Conservation (phyloP, 1,140 invertebrate genomes). For the Nomia melanderi region DNA sequence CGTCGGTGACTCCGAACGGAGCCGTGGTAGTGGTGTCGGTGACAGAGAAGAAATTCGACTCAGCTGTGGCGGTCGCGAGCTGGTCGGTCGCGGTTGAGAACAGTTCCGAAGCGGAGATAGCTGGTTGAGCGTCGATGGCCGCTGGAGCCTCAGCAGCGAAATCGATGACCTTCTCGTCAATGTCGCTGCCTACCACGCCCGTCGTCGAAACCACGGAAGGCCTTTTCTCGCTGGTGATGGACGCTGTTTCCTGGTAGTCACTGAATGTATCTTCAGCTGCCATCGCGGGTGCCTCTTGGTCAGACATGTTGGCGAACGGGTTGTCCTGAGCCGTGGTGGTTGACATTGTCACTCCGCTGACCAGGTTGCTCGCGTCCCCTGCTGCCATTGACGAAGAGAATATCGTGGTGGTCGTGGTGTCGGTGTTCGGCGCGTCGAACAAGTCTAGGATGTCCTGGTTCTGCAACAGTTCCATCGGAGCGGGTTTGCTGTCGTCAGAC, state of each 20-base stretch:
- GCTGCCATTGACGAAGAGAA: conserved; percentile 69
- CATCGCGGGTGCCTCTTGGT: conserved; percentile 27
- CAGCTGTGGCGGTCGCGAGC: conserved; percentile 48
- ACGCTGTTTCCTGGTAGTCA: conserved; percentile 52
- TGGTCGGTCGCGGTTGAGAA: conserved; percentile 63
- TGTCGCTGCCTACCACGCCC: conserved; percentile 25
- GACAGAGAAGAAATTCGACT: conserved; percentile 59
- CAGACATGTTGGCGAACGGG: conserved; percentile 64
- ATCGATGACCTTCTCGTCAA: conserved; percentile 16
- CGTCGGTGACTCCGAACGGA: conserved; percentile 1
- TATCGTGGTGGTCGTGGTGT: conserved; percentile 62
- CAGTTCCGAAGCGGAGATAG: conserved; percentile 56
- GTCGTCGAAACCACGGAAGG: conserved; percentile 57
- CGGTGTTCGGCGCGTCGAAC: conserved; percentile 74
- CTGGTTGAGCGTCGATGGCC: conserved; percentile 68
- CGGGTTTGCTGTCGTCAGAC: conserved; percentile 62
- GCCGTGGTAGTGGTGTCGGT: not conserved
- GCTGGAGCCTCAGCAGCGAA: conserved; percentile 40
- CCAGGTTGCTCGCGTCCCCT: conserved; percentile 31
- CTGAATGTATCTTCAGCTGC: conserved; percentile 48
- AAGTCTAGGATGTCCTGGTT: conserved; percentile 76
- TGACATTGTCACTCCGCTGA: conserved; percentile 50
- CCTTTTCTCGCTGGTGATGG: conserved; percentile 63
- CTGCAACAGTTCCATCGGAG: conserved; percentile 27
- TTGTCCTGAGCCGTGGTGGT: conserved; percentile 64